A percentile compares a stretch with the other conserved stretches of the same genome.
These are phyloP conservation scores for Elephantulus edwardii DNA, from an alignment of 2,113 vertebrate species.

Conservation along the genomic window DNA sequence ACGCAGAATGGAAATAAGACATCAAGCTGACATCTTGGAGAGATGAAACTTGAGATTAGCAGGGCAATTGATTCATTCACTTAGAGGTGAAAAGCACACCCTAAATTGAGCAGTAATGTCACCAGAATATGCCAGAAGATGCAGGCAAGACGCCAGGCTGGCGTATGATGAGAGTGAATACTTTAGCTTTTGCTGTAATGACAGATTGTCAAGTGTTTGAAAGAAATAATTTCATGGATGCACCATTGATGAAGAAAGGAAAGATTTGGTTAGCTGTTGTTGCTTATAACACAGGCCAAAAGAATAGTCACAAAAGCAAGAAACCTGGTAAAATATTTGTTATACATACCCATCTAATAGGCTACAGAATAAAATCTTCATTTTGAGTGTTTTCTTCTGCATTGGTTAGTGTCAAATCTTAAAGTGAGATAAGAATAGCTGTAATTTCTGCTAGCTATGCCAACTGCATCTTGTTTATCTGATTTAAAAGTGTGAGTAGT, in stretches of 20 bases:
- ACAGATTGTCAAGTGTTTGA: background rate
- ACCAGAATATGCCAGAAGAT: conserved; percentile 56
- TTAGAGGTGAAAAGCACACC: conserved; percentile 59
- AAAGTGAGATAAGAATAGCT: background rate
- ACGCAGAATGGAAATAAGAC: conserved; percentile 52
- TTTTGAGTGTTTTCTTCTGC: background rate
- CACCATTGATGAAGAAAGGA: conserved; percentile 28
- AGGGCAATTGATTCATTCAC: conserved; percentile 55
- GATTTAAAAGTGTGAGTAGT: conserved; percentile 16
- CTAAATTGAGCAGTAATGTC: conserved; percentile 70
- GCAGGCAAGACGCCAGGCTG: conserved; percentile 61
- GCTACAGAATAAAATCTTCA: background rate
- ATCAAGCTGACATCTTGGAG: conserved; percentile 76
- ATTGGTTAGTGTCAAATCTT: background rate
- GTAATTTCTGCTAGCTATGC: background rate
- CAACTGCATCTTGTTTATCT: background rate
- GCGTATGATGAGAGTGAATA: background rate
- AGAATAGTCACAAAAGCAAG: background rate
- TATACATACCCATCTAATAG: background rate
- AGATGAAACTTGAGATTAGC: conserved; percentile 75
- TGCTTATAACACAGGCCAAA: conserved; percentile 28
- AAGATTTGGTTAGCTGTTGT: background rate
- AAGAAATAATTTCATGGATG: background rate
- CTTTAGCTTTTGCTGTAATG: conserved; percentile 12
- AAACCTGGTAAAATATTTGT: conserved; percentile 28